These are phyloP conservation scores for Budorcas taxicolor DNA, from an alignment of 2,113 vertebrate species.

Conservation along the genomic window DNA sequence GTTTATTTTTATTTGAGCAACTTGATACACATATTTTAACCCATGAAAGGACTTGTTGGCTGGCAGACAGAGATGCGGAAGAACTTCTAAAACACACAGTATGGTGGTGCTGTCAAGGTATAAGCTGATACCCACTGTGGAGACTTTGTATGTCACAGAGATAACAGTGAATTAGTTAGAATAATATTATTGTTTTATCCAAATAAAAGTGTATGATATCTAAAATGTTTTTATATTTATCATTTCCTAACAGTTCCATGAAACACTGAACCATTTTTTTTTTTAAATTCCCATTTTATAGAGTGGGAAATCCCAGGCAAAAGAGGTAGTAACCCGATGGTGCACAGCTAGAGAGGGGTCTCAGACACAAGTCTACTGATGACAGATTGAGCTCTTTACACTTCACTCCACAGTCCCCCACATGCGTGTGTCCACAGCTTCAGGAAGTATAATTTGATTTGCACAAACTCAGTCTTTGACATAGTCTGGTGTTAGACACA, in stretches of 20 bases:
- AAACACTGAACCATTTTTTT: background rate
- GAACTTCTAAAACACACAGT: background rate
- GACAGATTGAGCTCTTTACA: background rate
- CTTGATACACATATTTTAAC: background rate
- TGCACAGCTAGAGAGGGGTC: background rate
- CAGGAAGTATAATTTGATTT: background rate
- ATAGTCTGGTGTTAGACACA: background rate
- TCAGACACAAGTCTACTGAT: background rate
- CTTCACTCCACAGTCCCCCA: background rate
- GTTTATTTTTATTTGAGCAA: conserved; percentile 79
- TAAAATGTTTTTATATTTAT: background rate
- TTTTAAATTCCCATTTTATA: background rate
- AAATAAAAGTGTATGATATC: background rate
- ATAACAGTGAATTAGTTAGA: background rate
- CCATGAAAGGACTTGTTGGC: background rate
- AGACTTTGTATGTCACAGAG: background rate
- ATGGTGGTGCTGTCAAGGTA: background rate
- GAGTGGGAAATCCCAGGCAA: background rate
- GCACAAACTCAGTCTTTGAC: background rate
- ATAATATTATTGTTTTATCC: background rate
- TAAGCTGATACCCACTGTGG: background rate
- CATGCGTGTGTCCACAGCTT: background rate
- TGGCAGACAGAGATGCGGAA: background rate
- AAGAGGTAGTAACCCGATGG: background rate
- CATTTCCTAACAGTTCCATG: background rate